Conservation (phyloP, 1,140 invertebrate genomes). For the Drosophila kurseongensis region DNA sequence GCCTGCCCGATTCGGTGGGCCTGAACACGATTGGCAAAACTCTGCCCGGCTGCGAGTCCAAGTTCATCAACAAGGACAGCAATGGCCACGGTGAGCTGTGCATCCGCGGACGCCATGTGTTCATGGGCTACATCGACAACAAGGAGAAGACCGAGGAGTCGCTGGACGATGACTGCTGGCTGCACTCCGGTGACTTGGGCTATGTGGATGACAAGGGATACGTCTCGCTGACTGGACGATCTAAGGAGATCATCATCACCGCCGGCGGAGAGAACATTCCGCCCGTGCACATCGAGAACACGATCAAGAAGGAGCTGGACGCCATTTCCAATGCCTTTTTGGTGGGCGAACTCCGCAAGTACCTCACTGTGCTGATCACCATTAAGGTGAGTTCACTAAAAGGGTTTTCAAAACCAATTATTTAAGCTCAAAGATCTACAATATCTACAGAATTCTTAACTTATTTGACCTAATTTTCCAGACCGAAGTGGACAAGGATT, state of each 20-base stretch:
- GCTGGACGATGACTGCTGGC: conserved; percentile 89
- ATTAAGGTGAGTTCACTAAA: conserved; percentile 88
- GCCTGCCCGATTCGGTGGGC: conserved; percentile 85
- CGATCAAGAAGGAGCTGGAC: conserved; percentile 91
- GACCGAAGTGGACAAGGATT: conserved; percentile 86
- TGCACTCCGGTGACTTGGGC: conserved; percentile 94
- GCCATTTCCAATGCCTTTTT: conserved; percentile 93
- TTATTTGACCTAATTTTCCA: conserved; percentile 12
- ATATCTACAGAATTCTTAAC: not conserved
- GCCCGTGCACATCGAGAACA: conserved; percentile 94
- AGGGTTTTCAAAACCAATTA: too few relatives aligned
- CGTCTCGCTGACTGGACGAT: conserved; percentile 93
- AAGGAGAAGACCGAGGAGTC: conserved; percentile 91
- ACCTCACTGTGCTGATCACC: conserved; percentile 93
- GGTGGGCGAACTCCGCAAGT: conserved; percentile 95
- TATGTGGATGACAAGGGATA: conserved; percentile 90
- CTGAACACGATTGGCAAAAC: conserved; percentile 89
- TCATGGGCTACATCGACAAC: conserved; percentile 95
- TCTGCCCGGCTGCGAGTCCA: conserved; percentile 88
- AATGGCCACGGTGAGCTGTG: conserved; percentile 93
- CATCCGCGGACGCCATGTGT: conserved; percentile 92
- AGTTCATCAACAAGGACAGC: conserved; percentile 89
- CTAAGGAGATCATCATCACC: conserved; percentile 96
- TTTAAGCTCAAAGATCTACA: not conserved
- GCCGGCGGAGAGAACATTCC: conserved; percentile 97